phyloP scores from a whole-genome alignment of 2,797 vertebrate species.

The Sebastolobus altivelis region DNA sequence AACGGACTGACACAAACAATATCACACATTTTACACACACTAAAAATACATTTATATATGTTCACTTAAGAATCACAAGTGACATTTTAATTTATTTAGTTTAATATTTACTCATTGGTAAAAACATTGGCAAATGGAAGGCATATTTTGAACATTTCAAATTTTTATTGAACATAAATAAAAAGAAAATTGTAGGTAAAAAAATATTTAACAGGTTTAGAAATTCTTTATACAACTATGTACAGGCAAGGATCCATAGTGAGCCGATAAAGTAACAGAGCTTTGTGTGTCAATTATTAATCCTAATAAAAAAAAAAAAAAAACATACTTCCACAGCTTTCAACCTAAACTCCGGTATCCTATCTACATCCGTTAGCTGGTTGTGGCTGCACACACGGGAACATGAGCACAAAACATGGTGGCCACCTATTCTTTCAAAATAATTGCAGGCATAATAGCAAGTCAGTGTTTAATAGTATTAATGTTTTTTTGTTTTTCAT shows the following conservation, averaged over 20 bases:
- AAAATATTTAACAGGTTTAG: conserved; percentile 90
- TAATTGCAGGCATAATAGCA: conserved; percentile 28
- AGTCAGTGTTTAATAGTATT: conserved; percentile 26
- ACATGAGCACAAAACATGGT: conserved; percentile 11
- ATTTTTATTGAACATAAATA: conserved; percentile 90
- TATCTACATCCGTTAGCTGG: conserved; percentile 34
- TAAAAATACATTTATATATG: not conserved
- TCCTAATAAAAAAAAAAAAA: conserved; percentile 15
- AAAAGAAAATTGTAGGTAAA: conserved; percentile 91
- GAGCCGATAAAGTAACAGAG: conserved; percentile 62
- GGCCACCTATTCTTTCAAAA: conserved; percentile 12
- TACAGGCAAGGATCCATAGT: conserved; percentile 82
- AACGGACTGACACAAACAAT: not conserved
- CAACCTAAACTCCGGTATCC: conserved; percentile 3
- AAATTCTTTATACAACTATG: conserved; percentile 93
- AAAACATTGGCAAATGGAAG: conserved; percentile 22
- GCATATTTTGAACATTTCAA: conserved; percentile 74
- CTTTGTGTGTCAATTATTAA: conserved; percentile 34
- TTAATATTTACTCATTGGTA: not conserved
- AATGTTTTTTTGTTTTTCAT: conserved; percentile 4
- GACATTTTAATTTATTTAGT: not conserved
- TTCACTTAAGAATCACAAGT: not conserved
- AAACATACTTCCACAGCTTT: conserved; percentile 38
- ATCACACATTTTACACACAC: not conserved
- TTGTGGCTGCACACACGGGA: conserved; percentile 25